Evolutionary conservation across 2,113 vertebrate genomes (phyloP), one percentile per base, ranked within the genome.

Genomic region (Arenaria interpres): DNA sequence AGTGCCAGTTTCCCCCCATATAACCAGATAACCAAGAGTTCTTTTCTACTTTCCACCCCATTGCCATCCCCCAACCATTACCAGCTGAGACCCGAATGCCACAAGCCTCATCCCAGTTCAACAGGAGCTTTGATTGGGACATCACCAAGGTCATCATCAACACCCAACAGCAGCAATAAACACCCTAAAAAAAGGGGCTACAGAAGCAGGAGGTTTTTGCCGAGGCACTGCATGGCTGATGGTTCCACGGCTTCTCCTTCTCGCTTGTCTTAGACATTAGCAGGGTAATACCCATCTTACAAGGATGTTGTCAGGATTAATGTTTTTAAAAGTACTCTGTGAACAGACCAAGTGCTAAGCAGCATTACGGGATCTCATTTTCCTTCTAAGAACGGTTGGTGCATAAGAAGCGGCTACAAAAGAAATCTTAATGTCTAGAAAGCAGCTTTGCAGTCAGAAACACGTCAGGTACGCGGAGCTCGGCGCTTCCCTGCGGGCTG

Each of bases 391-490:
- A 28, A 14, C 32, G 15, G 17, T 33, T 45, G 22, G 23, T 7
- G n/a, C n/a, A 3, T 1, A 39, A 80, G 63, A 3, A 91, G 57
- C 37, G 33, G 59, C 48, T n/a, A 25, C 15, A 63, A 71, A 53
- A 51, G 24, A 45, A 85, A 14, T 22, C 37, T 3, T 4, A 12
- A 28, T 18, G 28, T 11, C 53, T 54, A 18, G 27, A 51, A 41
- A 92, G 56, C 41, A 45, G 37, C 57, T 45, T 67, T 76, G 21
- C 32, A 22, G 32, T n/a, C 27, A 41, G 14, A 21, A 77, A 18
- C 21, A 4, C 0, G 4, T n/a, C 32, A 23, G 53, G 19, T 5
- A 17, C 7, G 0, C 0, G 17, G 27, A 68, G 81, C 37, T 75
- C 12, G 10, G 72, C 1, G 9, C 43, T 48, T 21, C 64, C 56